Base-by-base conservation (phyloP, 1,140 invertebrate genomes). In the Lepidurus arcticus region DNA sequence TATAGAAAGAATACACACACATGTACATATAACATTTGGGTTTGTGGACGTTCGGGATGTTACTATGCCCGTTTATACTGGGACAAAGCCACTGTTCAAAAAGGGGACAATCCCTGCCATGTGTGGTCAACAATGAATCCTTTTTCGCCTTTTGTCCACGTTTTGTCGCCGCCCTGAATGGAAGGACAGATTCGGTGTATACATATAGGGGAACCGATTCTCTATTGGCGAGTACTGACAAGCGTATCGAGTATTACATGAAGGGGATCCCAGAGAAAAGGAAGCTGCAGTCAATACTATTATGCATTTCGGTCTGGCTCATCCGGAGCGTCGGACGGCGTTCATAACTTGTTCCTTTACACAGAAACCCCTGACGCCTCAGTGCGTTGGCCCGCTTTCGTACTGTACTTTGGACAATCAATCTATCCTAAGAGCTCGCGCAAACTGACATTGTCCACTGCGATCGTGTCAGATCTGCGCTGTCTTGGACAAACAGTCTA, bases 81-180 rank as follows among this genome's bases (percentile, higher is more conserved):
- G n/a, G 53, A 65, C 53, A 65, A 65, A 65, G 53, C 8, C 16
- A 65, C 6, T 65, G 53, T 65, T 65, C 21, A 13, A 7, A 65
- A 65, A 65, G 53, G 53, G 53, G 16, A 65, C 53, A 65, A 65
- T 65, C 53, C 53, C 53, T 65, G 53, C 53, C 53, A 65, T 65
- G 53, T 65, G 53, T 65, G 53, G 53, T 65, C 53, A 65, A 65
- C 53, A 65, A 65, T n/a, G 21, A 21, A 13, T n/a, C 21, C 53
- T 21, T 65, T 65, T 65, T 65, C 21, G n/a, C n/a, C 34, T 34
- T 34, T 34, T 34, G 34, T 34, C 34, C 34, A 34, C 34, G 34
- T 65, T 65, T 65, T 65, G 53, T 65, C 21, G 53, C 53, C 53
- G 53, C 53, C 21, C 6, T 9, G 53, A 13, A 65, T n/a, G 8